Evolutionary conservation across 2,797 vertebrate species (phyloP), one percentile per base, ranked within the genome.

Genomic region (Zalophus californianus): DNA sequence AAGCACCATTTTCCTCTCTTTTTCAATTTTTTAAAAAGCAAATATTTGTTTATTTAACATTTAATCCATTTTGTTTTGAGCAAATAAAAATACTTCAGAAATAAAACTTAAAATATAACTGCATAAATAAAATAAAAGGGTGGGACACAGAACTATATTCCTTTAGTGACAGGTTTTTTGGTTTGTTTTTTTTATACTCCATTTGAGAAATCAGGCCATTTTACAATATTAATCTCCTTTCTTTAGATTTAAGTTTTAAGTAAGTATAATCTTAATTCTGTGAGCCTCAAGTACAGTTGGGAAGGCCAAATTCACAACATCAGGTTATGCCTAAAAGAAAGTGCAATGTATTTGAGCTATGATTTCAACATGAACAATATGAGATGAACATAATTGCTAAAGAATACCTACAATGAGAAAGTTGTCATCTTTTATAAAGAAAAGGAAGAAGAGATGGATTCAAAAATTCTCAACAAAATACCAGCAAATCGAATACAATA

Each of bases 11-110:
- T 82, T 66, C 41, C 29, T 41, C 41, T 73, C 0, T 66, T 75
- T 92, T 93, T 52, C 13, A 60, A 48, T 50, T 96, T 62, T 97
- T 95, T 64, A 87, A 96, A 96, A 87, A 73, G 20, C n/a, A 97
- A 97, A 83, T 27, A 92, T 73, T 93, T 78, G 72, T 78, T 35
- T 96, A 21, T 89, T 92, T 80, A 41, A 78, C 68, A 97, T 96
- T 93, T 62, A 35, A 52, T 50, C 35, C 78, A 89, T 79, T 94
- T 87, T 3, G n/a, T 38, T 91, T 94, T 90, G 60, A 90, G 66
- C 52, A 89, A 96, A 96, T 82, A 92, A 90, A 77, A 91, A 60
- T 96, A 54, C 15, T 96, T 41, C 44, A 91, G 62, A 97, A 73
- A 75, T 80, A 83, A 83, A 95, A 73, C 68, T 64, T 68, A 89